These are phyloP conservation scores for Ginglymostoma cirratum DNA, from an alignment of 2,113 vertebrate species.

Conservation along the genomic window DNA sequence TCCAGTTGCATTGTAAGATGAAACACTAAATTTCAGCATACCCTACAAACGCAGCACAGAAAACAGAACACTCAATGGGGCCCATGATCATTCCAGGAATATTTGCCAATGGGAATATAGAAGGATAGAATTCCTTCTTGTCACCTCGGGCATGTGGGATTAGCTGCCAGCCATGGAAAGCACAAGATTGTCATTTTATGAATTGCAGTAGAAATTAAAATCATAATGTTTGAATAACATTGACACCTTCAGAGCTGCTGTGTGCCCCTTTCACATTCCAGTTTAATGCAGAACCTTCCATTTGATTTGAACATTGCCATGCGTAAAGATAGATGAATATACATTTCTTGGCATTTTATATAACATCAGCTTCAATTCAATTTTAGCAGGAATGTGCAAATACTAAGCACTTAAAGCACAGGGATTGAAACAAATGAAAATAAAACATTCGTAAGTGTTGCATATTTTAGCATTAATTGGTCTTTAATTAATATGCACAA, in stretches of 20 bases:
- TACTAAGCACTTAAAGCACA: background rate
- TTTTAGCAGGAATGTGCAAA: background rate
- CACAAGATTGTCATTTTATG: background rate
- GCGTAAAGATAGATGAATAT: background rate
- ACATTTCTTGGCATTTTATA: background rate
- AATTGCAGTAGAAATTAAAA: background rate
- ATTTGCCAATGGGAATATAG: background rate
- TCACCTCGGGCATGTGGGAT: background rate
- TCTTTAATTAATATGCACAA: conserved; percentile 8
- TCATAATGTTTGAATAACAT: background rate
- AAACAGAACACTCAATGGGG: background rate
- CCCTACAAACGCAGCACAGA: background rate
- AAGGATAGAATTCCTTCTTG: background rate
- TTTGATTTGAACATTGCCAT: background rate
- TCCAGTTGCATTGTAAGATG: background rate
- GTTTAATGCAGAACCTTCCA: background rate
- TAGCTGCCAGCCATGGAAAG: background rate
- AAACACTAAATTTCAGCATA: background rate
- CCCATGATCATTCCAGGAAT: background rate
- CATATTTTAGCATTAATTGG: background rate
- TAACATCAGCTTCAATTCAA: background rate
- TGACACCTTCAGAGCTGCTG: background rate
- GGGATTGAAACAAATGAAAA: background rate
- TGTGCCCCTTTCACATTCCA: background rate
- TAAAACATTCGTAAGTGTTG: background rate